Evolutionary conservation across 2,888 invertebrate genomes (phyloP), one percentile per base, ranked within the genome.

Genomic region (Rosalia funebris): DNA sequence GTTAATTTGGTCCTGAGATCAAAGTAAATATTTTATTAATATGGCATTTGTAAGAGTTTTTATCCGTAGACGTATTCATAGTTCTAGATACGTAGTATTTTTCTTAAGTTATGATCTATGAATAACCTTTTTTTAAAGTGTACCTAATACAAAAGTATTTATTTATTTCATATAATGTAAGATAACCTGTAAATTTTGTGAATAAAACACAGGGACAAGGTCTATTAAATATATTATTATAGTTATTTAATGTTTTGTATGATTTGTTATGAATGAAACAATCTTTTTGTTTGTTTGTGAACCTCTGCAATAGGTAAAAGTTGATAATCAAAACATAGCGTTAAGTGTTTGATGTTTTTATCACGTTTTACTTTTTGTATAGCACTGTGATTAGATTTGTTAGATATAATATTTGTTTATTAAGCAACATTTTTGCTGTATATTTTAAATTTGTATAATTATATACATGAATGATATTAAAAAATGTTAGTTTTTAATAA

Each of bases 371-470:
- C 63, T 70, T 71, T 73, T 74, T 77, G 74, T 75, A 77, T 73
- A 76, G 78, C 78, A 79, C 78, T 78, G 75, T 78, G 77, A 78
- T 78, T 78, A 76, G 75, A 75, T 73, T 63, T 63, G 48, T 60
- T 60, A 55, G 54, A 42, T n/a, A 20, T 64, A 37, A 48, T 53
- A 42, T 68, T 59, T 64, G 47, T 57, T 57, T 50, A 50, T 17
- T 56, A 52, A 55, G 52, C 37, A 57, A 48, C 41, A 32, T 42
- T 53, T 53, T 41, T 45, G 44, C 48, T 56, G 53, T 57, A 44
- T 52, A 54, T 59, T 47, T 48, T 62, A 56, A 52, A 53, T 53
- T 52, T 53, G 53, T 48, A 47, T 60, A 54, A 60, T 54, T 46
- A 47, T 53, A 42, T 45, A 55, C 54, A 59, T 39, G 41, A 34